Evolutionary conservation across 2,888 invertebrate genomes (phyloP).

Genomic region (Oxyteleia sp.): DNA sequence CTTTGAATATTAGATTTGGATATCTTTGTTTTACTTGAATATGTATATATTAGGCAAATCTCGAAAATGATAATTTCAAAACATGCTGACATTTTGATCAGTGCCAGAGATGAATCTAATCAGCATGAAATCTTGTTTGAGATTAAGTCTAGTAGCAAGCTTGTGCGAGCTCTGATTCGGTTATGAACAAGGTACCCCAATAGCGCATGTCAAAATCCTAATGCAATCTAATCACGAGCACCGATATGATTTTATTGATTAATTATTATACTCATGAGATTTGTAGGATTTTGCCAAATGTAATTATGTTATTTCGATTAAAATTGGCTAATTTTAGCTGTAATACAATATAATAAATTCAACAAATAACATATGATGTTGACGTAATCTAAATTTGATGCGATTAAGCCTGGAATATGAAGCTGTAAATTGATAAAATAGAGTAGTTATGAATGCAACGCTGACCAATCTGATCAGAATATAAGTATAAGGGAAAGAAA

Average conservation of each 20-base stretch:
- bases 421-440: neutral
- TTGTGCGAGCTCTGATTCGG: conserved; percentile 20
- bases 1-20: too few species aligned
- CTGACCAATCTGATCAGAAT: too few species aligned
- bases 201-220: conserved; percentile 26
- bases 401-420: neutral
- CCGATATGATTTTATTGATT: conserved; percentile 35
- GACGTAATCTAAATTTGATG: neutral
- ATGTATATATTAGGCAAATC: too few species aligned
- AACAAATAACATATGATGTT: neutral
- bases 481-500: too few species aligned
- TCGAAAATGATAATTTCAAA: conserved; percentile 6
- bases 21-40: too few species aligned
- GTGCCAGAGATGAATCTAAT: conserved; percentile 20
- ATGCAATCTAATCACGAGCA: conserved; percentile 31
- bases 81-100: conserved; percentile 1
- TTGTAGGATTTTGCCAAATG: conserved; percentile 27
- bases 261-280: conserved; percentile 31
- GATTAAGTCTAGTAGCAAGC: conserved; percentile 38
- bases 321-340: neutral
- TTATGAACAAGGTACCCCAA: conserved; percentile 28
- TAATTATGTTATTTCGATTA: conserved; percentile 7
- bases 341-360: neutral
- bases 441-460: too few species aligned
- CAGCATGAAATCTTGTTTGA: conserved; percentile 36